Evolutionary conservation across 2,797 vertebrate species (phyloP), one percentile per base, ranked within the genome.

Genomic region (Enteromius anoplus): DNA sequence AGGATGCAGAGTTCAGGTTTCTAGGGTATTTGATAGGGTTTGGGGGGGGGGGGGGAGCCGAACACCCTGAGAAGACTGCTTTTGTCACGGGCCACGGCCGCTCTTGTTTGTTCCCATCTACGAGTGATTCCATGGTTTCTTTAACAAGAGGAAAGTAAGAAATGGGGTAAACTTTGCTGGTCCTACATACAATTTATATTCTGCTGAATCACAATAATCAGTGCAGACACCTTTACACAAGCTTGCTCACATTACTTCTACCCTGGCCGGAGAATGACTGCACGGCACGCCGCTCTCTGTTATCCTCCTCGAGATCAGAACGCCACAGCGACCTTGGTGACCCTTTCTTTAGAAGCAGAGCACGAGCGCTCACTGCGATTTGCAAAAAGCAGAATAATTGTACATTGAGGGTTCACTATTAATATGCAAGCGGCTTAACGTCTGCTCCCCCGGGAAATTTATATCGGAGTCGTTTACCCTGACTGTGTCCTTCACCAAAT

Each of bases 1-100:
- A 47, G 37, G 85, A 37, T 65, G 60, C 62, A 5, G 47, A 60
- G 49, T 58, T 68, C 69, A 82, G 76, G 85, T 82, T 68, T 72
- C 62, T 71, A 49, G 53, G 47, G 79, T 26, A 60, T 64, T 72
- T 65, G 68, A 70, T 69, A 42, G 75, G 68, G 42, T 78, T 70
- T 80, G 69, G 17, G n/a, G 42, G 42, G 71, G 69, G 17, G n/a
- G 42, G 42, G 71, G 76, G 49, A 71, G 40, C 40, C 47, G 14
- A 65, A 51, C 72, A 51, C 76, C 51, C 32, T 65, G 58, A 49
- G 70, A 3, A 23, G 19, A 45, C 81, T 29, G 47, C 3, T 14
- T 58, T 76, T 69, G 47, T 69, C 17, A 17, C 1, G 1, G 47
- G 47, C 55, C 17, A 17, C 1, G 1, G 47, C 29, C 65, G 21